A percentile compares a stretch with the other conserved stretches of the same genome.
Evolutionary conservation across 2,888 invertebrate species (phyloP).

Genomic region (Cheilosia vulpina): DNA sequence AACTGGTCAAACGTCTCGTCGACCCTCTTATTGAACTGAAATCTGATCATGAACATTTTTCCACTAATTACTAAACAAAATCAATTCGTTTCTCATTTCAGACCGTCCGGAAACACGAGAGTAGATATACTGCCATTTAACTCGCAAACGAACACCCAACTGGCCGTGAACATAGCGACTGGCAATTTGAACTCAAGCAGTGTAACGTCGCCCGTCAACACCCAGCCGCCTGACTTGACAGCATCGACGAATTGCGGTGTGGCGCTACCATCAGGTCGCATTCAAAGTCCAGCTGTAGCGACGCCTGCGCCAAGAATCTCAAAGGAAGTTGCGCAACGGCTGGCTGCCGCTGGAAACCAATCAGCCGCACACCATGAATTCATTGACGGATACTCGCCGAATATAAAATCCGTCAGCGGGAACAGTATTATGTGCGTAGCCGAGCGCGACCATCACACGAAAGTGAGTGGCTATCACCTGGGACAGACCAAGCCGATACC

Average conservation of each 20-base stretch:
- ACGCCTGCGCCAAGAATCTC: slow-evolving; percentile 82
- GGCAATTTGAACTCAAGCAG: slow-evolving; percentile 76
- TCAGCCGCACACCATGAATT: slow-evolving; percentile 56
- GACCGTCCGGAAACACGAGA: slow-evolving; percentile 85
- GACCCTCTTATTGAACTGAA: background rate
- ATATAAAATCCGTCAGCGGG: slow-evolving; percentile 53
- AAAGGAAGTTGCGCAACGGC: slow-evolving; percentile 82
- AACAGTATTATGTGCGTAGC: slow-evolving; percentile 39
- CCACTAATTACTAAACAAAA: background rate
- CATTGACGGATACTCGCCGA: slow-evolving; percentile 62
- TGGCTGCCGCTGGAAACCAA: slow-evolving; percentile 70
- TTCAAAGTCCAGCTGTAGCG: slow-evolving; percentile 81
- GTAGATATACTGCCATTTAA: slow-evolving; percentile 82
- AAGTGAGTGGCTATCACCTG: slow-evolving; percentile 54
- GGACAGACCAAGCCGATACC: slow-evolving; percentile 78
- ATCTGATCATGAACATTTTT: too few relatives aligned
- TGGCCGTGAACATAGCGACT: slow-evolving; percentile 62
- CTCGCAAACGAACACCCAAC: slow-evolving; percentile 77
- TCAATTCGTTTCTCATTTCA: slow-evolving; percentile 77
- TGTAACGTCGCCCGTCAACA: slow-evolving; percentile 75
- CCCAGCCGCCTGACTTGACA: slow-evolving; percentile 67
- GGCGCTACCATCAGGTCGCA: slow-evolving; percentile 78
- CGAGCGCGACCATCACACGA: slow-evolving; percentile 67
- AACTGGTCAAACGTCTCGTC: too few relatives aligned
- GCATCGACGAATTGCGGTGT: slow-evolving; percentile 73